Evolutionary conservation across 2,888 invertebrate species (phyloP).

Genomic region (Uropetala carovei): DNA sequence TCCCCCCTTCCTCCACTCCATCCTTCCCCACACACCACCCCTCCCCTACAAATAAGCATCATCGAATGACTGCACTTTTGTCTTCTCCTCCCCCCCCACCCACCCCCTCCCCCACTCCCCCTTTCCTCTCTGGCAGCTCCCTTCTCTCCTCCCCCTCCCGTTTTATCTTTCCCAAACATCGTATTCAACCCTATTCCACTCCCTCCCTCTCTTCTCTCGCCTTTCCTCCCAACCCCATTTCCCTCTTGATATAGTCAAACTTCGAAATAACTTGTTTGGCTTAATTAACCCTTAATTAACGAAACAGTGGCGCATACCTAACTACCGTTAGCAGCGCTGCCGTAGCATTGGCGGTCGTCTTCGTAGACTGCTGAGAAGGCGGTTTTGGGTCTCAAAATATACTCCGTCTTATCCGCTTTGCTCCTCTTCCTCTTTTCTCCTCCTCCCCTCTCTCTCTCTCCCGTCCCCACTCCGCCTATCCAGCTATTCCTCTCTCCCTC

Average conservation of each 20-base stretch:
- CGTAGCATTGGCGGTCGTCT: slow-evolving; percentile 52
- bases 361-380: slow-evolving; percentile 58
- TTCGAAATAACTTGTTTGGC: slow-evolving; percentile 69
- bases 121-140: background rate
- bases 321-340: slow-evolving; percentile 58
- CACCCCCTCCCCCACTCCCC: background rate
- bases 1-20: background rate
- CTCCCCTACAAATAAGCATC: slow-evolving; percentile 31
- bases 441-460: background rate
- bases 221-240: background rate
- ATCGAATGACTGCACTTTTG: slow-evolving; percentile 36
- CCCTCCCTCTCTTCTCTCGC: background rate
- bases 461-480: background rate
- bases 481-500: background rate
- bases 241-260: slow-evolving; percentile 66
- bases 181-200: slow-evolving; percentile 37
- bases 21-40: background rate
- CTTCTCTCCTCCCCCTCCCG: background rate
- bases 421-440: background rate
- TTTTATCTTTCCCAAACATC: slow-evolving; percentile 52
- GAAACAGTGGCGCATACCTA: slow-evolving; percentile 68
- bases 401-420: slow-evolving; percentile 26
- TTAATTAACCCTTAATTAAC: slow-evolving; percentile 69
- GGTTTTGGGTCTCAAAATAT: slow-evolving; percentile 56
- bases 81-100: background rate